Conservation (phyloP, 2,888 invertebrate species). For the Campaea margaritaria region DNA sequence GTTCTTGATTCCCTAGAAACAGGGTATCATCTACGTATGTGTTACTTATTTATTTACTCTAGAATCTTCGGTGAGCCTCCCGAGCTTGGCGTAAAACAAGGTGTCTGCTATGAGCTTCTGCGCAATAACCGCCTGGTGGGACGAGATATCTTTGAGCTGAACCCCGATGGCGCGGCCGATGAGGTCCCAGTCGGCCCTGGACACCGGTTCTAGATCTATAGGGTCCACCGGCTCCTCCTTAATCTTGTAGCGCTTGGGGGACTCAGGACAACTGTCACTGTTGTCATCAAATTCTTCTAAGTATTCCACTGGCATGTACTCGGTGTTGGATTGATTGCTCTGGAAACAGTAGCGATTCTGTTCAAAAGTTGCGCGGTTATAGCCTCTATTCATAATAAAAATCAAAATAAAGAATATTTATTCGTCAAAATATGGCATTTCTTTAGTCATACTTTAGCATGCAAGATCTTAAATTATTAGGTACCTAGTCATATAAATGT, state of each 20-base stretch:
- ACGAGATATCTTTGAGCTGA: conserved; percentile 28
- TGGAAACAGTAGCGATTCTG: background rate
- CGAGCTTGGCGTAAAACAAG: conserved; percentile 34
- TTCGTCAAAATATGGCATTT: too few relatives aligned
- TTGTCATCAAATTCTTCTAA: background rate
- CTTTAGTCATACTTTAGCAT: too few relatives aligned
- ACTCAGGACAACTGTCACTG: background rate
- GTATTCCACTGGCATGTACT: background rate
- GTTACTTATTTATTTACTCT: background rate
- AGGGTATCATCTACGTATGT: too few relatives aligned
- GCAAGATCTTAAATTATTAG: too few relatives aligned
- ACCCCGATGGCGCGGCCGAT: conserved; percentile 31
- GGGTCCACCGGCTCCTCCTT: background rate
- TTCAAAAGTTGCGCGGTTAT: too few relatives aligned
- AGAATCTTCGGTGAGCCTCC: conserved; percentile 25
- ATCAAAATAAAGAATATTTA: too few relatives aligned
- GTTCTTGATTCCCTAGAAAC: too few relatives aligned
- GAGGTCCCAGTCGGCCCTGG: conserved; percentile 16
- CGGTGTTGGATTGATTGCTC: background rate
- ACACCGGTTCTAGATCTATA: too few relatives aligned
- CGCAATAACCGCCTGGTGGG: conserved; percentile 30
- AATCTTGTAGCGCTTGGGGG: background rate
- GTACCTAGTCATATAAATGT: too few relatives aligned
- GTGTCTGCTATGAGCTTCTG: conserved; percentile 37
- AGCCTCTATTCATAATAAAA: too few relatives aligned